Conservation (phyloP, 2,113 vertebrate species). For the Thunnus thynnus region DNA sequence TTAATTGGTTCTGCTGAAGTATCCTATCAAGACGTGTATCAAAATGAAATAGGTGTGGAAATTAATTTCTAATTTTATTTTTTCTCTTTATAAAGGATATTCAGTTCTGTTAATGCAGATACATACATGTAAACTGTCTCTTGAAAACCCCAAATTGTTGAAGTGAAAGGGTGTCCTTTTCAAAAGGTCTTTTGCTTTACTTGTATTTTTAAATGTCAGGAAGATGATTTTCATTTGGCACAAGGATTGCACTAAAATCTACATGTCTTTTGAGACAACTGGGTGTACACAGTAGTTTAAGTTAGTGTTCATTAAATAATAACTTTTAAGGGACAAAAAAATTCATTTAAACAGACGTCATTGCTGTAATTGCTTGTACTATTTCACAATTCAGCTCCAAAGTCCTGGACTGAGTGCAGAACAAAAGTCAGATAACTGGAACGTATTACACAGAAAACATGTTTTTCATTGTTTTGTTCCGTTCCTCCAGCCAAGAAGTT, state of each 20-base stretch:
- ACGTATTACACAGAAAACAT: slow-evolving; percentile 16
- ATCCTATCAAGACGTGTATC: background rate
- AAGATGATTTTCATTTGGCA: too few species aligned
- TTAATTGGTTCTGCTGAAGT: background rate
- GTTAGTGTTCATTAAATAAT: too few species aligned
- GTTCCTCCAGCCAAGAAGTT: slow-evolving; percentile 90
- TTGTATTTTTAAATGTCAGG: too few species aligned
- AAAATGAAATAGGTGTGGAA: background rate
- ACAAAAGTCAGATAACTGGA: background rate
- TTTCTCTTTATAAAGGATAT: too few species aligned
- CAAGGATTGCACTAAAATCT: too few species aligned
- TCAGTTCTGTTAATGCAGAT: too few species aligned
- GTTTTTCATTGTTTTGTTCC: background rate
- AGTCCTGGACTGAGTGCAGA: background rate
- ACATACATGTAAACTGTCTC: too few species aligned
- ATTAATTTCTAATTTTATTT: too few species aligned
- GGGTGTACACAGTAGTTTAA: too few species aligned
- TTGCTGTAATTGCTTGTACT: background rate
- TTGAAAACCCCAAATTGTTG: too few species aligned
- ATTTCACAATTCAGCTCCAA: background rate
- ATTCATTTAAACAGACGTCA: background rate
- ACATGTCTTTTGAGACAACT: too few species aligned
- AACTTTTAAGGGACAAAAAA: background rate
- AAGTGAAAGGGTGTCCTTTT: background rate
- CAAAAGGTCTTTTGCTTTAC: too few species aligned